phyloP scores from a whole-genome alignment of 2,113 vertebrate species.

The Vombatus ursinus region DNA sequence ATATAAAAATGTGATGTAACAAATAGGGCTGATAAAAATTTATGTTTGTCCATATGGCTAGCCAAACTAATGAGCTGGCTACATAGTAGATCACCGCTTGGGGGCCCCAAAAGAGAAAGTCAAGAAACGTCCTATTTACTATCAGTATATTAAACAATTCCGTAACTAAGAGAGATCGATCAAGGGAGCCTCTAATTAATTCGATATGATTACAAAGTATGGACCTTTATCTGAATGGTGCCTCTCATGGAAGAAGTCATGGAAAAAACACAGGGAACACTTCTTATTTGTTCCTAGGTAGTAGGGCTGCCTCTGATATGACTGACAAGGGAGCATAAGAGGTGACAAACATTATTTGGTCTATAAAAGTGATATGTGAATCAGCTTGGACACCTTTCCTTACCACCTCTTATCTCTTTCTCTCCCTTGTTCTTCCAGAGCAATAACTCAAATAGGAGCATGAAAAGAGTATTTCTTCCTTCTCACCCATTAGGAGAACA shows the following conservation, averaged over 20 bases:
- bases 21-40: background rate
- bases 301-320: background rate
- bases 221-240: background rate
- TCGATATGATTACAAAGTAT: background rate
- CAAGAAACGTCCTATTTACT: background rate
- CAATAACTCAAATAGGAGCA: background rate
- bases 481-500: background rate
- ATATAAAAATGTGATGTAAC: background rate
- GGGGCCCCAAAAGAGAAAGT: background rate
- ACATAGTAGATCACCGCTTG: background rate
- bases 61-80: background rate
- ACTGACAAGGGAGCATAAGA: background rate
- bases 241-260: background rate
- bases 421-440: background rate
- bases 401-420: background rate
- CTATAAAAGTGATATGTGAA: background rate
- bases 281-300: background rate
- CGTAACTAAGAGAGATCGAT: background rate
- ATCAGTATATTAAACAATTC: background rate
- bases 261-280: background rate
- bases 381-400: background rate
- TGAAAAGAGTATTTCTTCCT: background rate
- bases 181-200: background rate
- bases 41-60: background rate
- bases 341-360: background rate